phyloP scores from a whole-genome alignment of 2,888 invertebrate genomes.

The Lithosia quadra region DNA sequence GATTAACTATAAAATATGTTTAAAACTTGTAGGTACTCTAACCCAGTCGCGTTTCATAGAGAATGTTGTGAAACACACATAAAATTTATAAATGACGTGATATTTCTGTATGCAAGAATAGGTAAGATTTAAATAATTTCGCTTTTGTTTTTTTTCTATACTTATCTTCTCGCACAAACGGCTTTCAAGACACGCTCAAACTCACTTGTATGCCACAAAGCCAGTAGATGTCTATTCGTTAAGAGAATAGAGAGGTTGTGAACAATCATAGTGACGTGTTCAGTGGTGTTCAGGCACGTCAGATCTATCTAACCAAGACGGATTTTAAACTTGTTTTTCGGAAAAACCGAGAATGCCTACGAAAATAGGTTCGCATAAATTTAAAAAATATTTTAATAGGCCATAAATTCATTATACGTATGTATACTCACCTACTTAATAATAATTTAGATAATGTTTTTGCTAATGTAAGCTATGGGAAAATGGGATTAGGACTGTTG shows the following conservation, averaged over 20 bases:
- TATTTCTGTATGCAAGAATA: neutral
- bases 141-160: neutral
- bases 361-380: constrained; percentile 48
- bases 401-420: constrained; percentile 2
- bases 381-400: constrained; percentile 8
- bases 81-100: too few relatives aligned
- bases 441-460: neutral
- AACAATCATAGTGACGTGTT: neutral
- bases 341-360: constrained; percentile 56
- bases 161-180: neutral
- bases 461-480: too few relatives aligned
- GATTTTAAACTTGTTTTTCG: constrained; percentile 63
- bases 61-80: too few relatives aligned
- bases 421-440: neutral
- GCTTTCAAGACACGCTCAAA: neutral
- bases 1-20: too few relatives aligned
- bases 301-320: constrained; percentile 41
- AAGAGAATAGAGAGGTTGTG: neutral
- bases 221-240: neutral
- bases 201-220: neutral
- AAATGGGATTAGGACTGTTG: too few relatives aligned
- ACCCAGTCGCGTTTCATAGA: too few relatives aligned
- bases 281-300: too few relatives aligned
- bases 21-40: too few relatives aligned
- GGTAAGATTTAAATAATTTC: too few relatives aligned